A percentile compares a stretch with the other conserved stretches of the same genome.
phyloP scores from a whole-genome alignment of 2,888 invertebrate genomes.

The Nephrotoma appendiculata region DNA sequence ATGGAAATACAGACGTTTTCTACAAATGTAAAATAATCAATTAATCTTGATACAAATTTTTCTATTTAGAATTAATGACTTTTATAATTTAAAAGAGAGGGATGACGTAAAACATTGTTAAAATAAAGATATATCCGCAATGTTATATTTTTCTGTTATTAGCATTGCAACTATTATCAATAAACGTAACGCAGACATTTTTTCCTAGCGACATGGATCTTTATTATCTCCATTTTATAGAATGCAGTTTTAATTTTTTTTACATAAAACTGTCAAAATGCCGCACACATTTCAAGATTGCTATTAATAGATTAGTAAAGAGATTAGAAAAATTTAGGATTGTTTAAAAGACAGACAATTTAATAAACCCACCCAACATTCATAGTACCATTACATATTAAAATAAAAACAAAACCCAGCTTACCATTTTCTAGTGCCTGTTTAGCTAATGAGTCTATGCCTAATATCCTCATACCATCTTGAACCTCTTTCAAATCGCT shows the following conservation, averaged over 20 bases:
- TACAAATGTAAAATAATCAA: not conserved
- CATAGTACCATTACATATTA: not conserved
- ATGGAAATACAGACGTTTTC: not conserved
- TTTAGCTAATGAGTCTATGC: conserved; percentile 40
- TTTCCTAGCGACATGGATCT: not conserved
- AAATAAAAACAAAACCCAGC: conserved; percentile 16
- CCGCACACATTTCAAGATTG: not conserved
- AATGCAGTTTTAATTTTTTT: not conserved
- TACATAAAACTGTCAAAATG: not conserved
- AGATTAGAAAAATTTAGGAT: not conserved
- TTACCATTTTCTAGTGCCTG: conserved; percentile 38
- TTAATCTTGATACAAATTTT: not conserved
- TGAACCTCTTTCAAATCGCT: conserved; percentile 57
- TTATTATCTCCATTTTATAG: not conserved
- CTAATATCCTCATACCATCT: conserved; percentile 60
- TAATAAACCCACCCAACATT: not conserved
- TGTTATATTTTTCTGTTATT: too few relatives aligned
- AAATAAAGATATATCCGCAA: too few relatives aligned
- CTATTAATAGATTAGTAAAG: not conserved
- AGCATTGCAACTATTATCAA: not conserved
- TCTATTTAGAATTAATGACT: not conserved
- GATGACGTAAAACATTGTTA: too few relatives aligned
- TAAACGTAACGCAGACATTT: not conserved
- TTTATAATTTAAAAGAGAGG: too few relatives aligned
- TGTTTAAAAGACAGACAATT: not conserved